A percentile compares a stretch with the other conserved stretches of the same genome.
These are phyloP conservation scores for Limonius californicus DNA, from an alignment of 1,140 invertebrate species.

Conservation along the genomic window DNA sequence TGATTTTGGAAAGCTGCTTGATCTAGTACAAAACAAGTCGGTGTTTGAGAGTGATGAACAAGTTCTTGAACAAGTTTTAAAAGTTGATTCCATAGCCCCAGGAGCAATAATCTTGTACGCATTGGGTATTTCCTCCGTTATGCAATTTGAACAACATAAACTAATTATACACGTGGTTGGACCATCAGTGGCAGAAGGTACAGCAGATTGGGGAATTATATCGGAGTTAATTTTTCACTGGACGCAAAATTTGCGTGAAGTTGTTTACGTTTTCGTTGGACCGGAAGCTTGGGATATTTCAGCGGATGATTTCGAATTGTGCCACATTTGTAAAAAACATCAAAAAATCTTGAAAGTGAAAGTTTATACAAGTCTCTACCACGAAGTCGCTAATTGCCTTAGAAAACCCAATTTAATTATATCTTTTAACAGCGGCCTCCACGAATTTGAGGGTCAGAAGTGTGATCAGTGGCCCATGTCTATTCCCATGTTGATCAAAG, in stretches of 20 bases:
- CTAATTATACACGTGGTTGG: conserved; percentile 43
- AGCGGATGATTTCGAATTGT: conserved; percentile 23
- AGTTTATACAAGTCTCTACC: conserved; percentile 33
- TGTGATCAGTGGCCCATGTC: conserved; percentile 39
- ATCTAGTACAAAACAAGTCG: not conserved
- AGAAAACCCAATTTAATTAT: conserved; percentile 38
- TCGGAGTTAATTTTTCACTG: conserved; percentile 37
- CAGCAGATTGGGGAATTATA: conserved; percentile 34
- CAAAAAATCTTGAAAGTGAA: conserved; percentile 24
- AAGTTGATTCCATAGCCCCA: conserved; percentile 27
- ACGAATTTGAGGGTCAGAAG: conserved; percentile 32
- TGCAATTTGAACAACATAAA: conserved; percentile 9
- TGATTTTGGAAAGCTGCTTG: not conserved
- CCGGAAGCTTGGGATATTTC: conserved; percentile 28
- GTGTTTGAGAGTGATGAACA: not conserved
- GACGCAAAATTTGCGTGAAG: conserved; percentile 32
- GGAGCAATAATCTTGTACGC: conserved; percentile 36
- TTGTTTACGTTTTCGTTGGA: conserved; percentile 38
- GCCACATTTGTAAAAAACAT: conserved; percentile 21
- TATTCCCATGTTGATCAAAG: conserved; percentile 31
- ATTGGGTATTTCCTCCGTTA: conserved; percentile 23
- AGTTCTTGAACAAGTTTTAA: not conserved
- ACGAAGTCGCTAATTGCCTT: conserved; percentile 31
- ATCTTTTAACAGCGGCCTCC: conserved; percentile 44
- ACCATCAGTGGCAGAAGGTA: conserved; percentile 31